Evolutionary conservation across 1,140 invertebrate species (phyloP), one percentile per base, ranked within the genome.

Genomic region (Meloidogyne exigua): DNA sequence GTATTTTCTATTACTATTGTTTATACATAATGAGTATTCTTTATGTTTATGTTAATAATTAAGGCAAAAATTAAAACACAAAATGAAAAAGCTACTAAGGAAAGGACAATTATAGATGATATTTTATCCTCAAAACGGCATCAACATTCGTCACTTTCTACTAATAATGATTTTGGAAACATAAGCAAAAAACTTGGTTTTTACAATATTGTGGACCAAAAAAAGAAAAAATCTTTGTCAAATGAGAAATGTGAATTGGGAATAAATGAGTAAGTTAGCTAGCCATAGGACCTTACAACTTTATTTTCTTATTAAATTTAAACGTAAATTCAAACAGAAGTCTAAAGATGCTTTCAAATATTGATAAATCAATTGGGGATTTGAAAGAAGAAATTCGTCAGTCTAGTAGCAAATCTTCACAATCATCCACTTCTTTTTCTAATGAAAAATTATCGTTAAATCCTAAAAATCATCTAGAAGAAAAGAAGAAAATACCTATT

Each of bases 401-500:
- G 18, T 72, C 71, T 21, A 72, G n/a, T 32, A 64, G 13, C 39
- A 72, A 72, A 72, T 18, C 49, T 28, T 39, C 71, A 39, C 66
- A 68, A 68, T 21, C 21, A 42, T 9, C 65, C 5, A 5, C 36
- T 18, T 28, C n/a, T n/a, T 23, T 13, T 25, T 42, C 15, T 36
- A n/a, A 7, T 18, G 21, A 68, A 21, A 67, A 67, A 23, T n/a
- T 7, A 42, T 25, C 21, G 5, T 68, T 42, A 25, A 36, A 23
- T 42, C n/a, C 25, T 15, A 57, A 36, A 13, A 15, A 5, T 12
- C 5, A 18, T 25, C 2, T 18, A 1, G 28, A 3, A 7, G 68
- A 72, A 72, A 23, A 72, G 64, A 62, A n/a, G 18, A 57, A 12
- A n/a, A 21, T 62, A 26, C 71, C 71, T 21, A 49, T 72, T 72